These are phyloP conservation scores for Astur gentilis DNA, from an alignment of 2,113 vertebrate genomes.

Conservation along the genomic window DNA sequence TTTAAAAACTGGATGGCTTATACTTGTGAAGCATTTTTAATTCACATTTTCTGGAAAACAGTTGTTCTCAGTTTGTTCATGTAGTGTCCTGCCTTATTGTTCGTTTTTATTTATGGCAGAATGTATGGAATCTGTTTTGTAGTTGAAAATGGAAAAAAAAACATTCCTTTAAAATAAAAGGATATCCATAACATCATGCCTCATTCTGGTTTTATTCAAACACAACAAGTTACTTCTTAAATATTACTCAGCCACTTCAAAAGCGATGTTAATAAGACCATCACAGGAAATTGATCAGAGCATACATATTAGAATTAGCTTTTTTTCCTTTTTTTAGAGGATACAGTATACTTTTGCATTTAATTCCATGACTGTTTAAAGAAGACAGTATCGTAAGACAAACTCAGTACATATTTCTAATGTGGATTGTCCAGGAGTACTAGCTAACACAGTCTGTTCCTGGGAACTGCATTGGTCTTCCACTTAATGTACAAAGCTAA, in stretches of 20 bases:
- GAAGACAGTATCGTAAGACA: not conserved
- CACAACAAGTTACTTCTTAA: constrained; percentile 37
- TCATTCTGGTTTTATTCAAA: constrained; percentile 52
- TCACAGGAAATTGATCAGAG: constrained; percentile 34
- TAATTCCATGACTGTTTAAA: not conserved
- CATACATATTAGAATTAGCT: constrained; percentile 11
- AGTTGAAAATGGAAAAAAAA: constrained; percentile 78
- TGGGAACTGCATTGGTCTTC: not conserved
- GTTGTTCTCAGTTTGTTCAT: constrained; percentile 81
- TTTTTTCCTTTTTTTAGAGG: not conserved
- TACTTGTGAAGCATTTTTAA: constrained; percentile 91
- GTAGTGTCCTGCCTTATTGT: constrained; percentile 82
- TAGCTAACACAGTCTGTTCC: not conserved
- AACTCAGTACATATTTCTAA: not conserved
- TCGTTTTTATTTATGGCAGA: constrained; percentile 83
- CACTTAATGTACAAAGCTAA: not conserved
- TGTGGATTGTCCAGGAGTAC: not conserved
- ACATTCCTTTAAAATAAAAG: constrained; percentile 90
- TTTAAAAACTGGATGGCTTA: constrained; percentile 94
- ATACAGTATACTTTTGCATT: not conserved
- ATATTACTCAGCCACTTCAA: constrained; percentile 30
- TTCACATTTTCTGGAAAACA: constrained; percentile 79
- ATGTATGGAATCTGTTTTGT: constrained; percentile 83
- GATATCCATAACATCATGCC: constrained; percentile 58
- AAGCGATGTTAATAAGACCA: constrained; percentile 2